These are phyloP conservation scores for Ammospiza nelsoni DNA, from an alignment of 2,113 vertebrate species.

Conservation along the genomic window DNA sequence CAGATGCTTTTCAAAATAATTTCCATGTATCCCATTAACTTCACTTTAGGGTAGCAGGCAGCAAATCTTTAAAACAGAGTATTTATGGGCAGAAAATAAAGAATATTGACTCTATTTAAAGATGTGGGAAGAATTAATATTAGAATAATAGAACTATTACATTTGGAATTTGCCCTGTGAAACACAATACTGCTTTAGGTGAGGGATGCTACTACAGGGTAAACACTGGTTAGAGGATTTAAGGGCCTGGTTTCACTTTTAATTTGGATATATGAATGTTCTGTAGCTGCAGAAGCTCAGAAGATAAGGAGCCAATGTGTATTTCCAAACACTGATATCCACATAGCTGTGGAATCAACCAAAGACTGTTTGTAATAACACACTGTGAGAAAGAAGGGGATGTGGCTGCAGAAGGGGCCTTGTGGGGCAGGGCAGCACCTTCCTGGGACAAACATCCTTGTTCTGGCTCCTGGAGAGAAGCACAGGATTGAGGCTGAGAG, in stretches of 20 bases:
- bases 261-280: fast-evolving
- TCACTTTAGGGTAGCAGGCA: neutral
- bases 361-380: neutral
- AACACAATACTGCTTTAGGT: neutral
- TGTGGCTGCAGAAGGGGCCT: neutral
- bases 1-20: neutral
- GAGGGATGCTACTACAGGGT: neutral
- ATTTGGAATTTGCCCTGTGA: neutral
- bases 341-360: neutral
- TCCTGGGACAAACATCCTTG: neutral
- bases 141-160: neutral
- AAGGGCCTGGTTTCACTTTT: neutral
- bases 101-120: neutral
- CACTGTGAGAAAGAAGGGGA: neutral
- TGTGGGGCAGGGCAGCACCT: neutral
- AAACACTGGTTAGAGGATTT: neutral
- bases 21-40: neutral
- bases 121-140: neutral
- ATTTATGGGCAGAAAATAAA: neutral
- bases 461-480: neutral
- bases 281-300: neutral
- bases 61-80: neutral
- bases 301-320: neutral
- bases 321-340: neutral
- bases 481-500: neutral